Base-by-base conservation (phyloP, 2,888 invertebrate species). In the Phrixothrix hirtus region DNA sequence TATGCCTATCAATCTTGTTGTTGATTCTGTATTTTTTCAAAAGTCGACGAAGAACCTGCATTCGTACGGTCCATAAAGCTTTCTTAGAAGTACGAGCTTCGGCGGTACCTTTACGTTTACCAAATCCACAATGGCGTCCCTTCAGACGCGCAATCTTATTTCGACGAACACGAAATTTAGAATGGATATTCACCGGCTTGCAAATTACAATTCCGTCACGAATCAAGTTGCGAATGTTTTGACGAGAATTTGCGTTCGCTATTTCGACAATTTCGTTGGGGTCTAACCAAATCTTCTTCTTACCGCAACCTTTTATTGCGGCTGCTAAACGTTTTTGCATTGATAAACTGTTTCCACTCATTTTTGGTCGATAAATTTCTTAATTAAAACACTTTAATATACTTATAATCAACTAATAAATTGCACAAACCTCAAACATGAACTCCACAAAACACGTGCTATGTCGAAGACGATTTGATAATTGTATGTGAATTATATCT, bases 251-350 rank as follows among this genome's bases (percentile, higher is more conserved):
- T 64, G 97, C 96, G 77, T 95, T 96, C 61, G 94, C 91, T 72
- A 98, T 97, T 82, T 97, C 96, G 78, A 92, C 93, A 73, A 91
- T 92, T 84, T 98, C 98, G 81, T 98, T 98, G 44, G 98, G 98
- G 83, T 98, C 98, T 74, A 98, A 83, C 98, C 98, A 98, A 59
- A 97, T 94, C 79, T 97, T 97, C 76, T 94, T 95, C 81, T 92
- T 92, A 74, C 97, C 97, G 79, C 96, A 97, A 83, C 94, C 84
- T 83, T 96, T 88, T 66, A 98, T 95, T 69, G 93, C 90, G 81
- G 97, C 90, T 73, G 97, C 95, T 67, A 98, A 87, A 85, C 97
- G 89, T 87, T 97, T 97, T 80, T 98, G 97, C 65, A 95, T 83
- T 77, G 62, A 56, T 54, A 68, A 59, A 38, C 63, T 62, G 12